A percentile compares a stretch with the other conserved stretches of the same genome.
phyloP scores from a whole-genome alignment of 2,797 vertebrate genomes.

The Acipenser transmontanus region DNA sequence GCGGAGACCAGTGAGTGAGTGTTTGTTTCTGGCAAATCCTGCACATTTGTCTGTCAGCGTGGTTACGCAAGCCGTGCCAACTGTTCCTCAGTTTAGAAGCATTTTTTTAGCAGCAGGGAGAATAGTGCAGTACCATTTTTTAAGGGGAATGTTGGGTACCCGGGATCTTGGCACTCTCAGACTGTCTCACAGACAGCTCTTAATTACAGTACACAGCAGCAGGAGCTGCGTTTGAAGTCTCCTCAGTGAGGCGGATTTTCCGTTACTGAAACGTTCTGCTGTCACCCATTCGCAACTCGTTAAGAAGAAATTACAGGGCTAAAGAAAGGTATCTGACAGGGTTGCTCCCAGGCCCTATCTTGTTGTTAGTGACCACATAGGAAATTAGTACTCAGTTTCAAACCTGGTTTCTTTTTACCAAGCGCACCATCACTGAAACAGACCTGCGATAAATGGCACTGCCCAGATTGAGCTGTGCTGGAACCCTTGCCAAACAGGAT shows the following conservation, averaged over 20 bases:
- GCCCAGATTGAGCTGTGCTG: too few species aligned
- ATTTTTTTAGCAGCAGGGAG: constrained; percentile 1
- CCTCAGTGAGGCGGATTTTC: constrained; percentile 14
- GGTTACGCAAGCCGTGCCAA: constrained; percentile 25
- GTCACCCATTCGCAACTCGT: constrained; percentile 26
- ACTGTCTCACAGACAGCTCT: constrained; percentile 25
- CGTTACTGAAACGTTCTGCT: constrained; percentile 12
- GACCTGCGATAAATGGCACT: too few species aligned
- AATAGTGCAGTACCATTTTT: constrained; percentile 19
- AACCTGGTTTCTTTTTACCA: constrained; percentile 33
- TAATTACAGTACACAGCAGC: constrained; percentile 31
- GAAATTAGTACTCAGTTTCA: constrained; percentile 47
- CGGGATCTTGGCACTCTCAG: neutral
- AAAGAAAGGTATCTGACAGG: constrained; percentile 32
- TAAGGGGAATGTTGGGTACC: constrained; percentile 25
- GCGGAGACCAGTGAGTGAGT: neutral
- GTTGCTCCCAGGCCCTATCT: constrained; percentile 32
- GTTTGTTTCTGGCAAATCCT: neutral
- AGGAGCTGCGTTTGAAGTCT: constrained; percentile 13
- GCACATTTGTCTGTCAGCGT: constrained; percentile 5
- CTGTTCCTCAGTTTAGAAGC: constrained; percentile 26
- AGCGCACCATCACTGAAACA: constrained; percentile 39
- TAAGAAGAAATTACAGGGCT: constrained; percentile 51
- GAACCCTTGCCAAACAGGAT: too few species aligned
- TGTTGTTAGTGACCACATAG: constrained; percentile 32